These are phyloP conservation scores for Montipora capitata DNA, from an alignment of 92 coral and sea anemone genomes.

Conservation along the genomic window DNA sequence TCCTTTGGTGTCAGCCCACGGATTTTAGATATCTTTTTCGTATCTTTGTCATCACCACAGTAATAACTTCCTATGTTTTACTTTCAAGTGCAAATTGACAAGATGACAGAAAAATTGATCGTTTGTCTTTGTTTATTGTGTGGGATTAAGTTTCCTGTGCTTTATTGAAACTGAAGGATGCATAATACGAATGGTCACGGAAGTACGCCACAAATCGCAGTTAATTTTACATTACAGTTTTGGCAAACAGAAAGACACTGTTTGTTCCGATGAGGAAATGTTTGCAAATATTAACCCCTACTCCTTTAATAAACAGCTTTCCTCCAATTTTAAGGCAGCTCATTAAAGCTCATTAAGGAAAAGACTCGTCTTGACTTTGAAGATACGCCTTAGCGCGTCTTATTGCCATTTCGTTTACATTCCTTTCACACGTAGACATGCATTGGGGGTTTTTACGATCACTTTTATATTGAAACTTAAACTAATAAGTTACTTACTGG, in stretches of 20 bases:
- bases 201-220: neutral
- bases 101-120: neutral
- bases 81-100: constrained; percentile 3
- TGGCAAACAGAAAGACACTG: too few species aligned
- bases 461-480: too few species aligned
- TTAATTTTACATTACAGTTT: neutral
- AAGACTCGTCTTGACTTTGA: too few species aligned
- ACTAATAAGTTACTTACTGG: too few species aligned
- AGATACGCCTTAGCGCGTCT: neutral
- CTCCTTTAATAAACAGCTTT: too few species aligned
- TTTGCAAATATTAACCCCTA: too few species aligned
- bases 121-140: neutral
- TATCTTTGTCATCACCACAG: neutral
- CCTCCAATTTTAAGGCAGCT: too few species aligned
- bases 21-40: neutral
- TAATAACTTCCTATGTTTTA: neutral
- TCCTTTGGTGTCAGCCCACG: neutral
- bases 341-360: too few species aligned
- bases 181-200: neutral
- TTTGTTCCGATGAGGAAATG: too few species aligned
- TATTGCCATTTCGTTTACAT: neutral
- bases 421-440: neutral
- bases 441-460: too few species aligned
- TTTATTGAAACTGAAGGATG: constrained; percentile 33
- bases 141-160: neutral